Base-by-base conservation (phyloP, 2,888 invertebrate species). In the Cephus pygmeus region DNA sequence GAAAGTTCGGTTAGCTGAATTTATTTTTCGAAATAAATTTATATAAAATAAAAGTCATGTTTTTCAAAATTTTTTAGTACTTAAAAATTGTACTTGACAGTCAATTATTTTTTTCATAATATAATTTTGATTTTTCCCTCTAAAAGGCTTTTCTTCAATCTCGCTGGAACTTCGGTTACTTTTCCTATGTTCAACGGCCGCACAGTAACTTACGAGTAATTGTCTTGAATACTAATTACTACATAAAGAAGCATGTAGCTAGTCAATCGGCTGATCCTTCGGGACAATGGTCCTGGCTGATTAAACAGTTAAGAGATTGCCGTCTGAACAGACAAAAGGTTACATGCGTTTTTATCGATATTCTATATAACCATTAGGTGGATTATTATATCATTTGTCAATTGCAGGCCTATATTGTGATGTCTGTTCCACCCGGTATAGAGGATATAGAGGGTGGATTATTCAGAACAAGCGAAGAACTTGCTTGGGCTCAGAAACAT, bases 251-350 rank as follows among this genome's bases (percentile, higher is more conserved):
- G 35, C 77, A 77, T 36, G 69, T 77, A 4, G 77, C 77, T 1
- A 77, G 75, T 75, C 77, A 75, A 11, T 15, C 23, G 36, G 40
- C 69, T 33, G 77, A 77, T 75, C 77, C 77, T 23, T 74, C 75
- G 4, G 75, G 77, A 75, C 77, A 77, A 69, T 77, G 77, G 77
- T 34, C n/a, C 30, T 77, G 77, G 77, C 75, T 77, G 12, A 71
- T 11, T 15, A 36, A 56, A 11, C 31, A 77, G 34, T 75, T 77
- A 35, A 33, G 36, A 75, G 71, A 23, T 56, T 77, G 77, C 34
- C 77, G 77, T 11, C 35, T 34, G 6, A 36, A 68, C 34, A 30
- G 34, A 69, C 77, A 77, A 71, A 77, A 77, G 75, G 77, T 77
- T 33, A 69, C 31, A n/a, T 23, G 33, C n/a, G 6, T 23, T 34